Evolutionary conservation across 37 sponge, comb jelly and placozoan species (phyloP).

Genomic region (Haliclona indistincta): DNA sequence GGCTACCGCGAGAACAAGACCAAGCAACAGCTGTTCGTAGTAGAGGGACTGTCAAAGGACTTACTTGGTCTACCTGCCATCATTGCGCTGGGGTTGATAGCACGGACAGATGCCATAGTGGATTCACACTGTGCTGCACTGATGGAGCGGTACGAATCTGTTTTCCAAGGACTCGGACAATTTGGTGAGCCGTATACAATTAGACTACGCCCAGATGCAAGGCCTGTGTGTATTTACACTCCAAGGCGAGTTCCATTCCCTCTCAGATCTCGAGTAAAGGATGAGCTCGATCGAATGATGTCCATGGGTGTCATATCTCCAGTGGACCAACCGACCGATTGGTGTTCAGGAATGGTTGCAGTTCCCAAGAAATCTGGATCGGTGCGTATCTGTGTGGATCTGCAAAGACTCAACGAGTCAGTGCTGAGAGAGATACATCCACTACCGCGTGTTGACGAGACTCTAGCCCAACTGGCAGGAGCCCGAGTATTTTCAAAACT

Average conservation of each 20-base stretch:
- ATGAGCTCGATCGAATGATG: conserved; percentile 48
- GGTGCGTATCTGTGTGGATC: conserved; percentile 44
- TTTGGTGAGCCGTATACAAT: conserved; percentile 21
- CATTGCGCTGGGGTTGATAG: neutral
- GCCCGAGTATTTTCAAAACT: conserved; percentile 11
- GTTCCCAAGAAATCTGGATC: conserved; percentile 38
- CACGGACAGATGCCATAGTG: neutral
- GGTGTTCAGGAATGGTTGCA: conserved; percentile 47
- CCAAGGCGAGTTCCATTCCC: conserved; percentile 47
- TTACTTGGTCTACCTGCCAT: conserved; percentile 11
- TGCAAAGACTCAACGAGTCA: conserved; percentile 35
- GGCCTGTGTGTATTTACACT: conserved; percentile 11
- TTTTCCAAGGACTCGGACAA: conserved; percentile 30
- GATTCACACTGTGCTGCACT: neutral
- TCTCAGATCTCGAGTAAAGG: conserved; percentile 17
- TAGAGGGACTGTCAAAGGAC: neutral
- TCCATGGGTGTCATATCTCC: conserved; percentile 16
- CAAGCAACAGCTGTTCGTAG: neutral
- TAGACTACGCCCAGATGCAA: conserved; percentile 25
- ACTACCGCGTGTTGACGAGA: conserved; percentile 52
- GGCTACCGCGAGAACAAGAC: neutral
- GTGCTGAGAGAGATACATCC: conserved; percentile 30
- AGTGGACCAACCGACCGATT: conserved; percentile 31
- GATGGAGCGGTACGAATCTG: neutral
- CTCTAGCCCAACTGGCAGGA: conserved; percentile 23